Evolutionary conservation across 2,797 vertebrate species (phyloP).

Genomic region (Notolepis coatsorum): DNA sequence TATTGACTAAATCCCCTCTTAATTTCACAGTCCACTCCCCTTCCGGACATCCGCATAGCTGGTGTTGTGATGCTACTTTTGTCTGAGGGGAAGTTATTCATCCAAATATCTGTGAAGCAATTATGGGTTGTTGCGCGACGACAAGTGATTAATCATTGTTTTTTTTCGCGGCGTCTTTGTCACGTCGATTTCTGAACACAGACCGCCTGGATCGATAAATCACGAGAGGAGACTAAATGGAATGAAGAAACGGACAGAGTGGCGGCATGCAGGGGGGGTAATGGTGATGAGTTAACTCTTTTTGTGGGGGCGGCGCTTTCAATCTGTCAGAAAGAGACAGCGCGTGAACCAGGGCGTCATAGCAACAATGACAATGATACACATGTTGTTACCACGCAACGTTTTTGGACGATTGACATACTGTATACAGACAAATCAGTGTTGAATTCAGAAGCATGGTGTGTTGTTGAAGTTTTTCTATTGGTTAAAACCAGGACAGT

Average conservation of each 20-base stretch:
- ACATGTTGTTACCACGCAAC: too few relatives aligned
- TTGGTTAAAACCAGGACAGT: too few relatives aligned
- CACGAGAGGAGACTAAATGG: neutral
- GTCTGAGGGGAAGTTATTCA: constrained; percentile 16
- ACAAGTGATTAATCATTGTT: neutral
- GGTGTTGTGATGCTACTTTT: constrained; percentile 19
- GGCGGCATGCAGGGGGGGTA: neutral
- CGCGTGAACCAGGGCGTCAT: too few relatives aligned
- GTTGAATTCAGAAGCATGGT: too few relatives aligned
- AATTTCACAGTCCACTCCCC: constrained; percentile 38
- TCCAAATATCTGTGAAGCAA: constrained; percentile 34
- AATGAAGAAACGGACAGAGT: neutral
- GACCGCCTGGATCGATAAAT: neutral
- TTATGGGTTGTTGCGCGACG: constrained; percentile 4
- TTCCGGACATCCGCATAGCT: constrained; percentile 29
- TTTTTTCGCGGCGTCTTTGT: neutral
- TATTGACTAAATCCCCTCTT: constrained; percentile 56
- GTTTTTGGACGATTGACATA: too few relatives aligned
- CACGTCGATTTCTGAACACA: neutral
- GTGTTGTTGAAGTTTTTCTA: too few relatives aligned
- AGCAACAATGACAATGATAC: too few relatives aligned
- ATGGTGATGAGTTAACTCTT: constrained; percentile 1
- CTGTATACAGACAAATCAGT: too few relatives aligned
- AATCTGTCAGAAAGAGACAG: neutral
- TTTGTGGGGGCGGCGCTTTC: neutral